Base-by-base conservation (phyloP, 2,888 invertebrate species). In the Anoplius nigerrimus region DNA sequence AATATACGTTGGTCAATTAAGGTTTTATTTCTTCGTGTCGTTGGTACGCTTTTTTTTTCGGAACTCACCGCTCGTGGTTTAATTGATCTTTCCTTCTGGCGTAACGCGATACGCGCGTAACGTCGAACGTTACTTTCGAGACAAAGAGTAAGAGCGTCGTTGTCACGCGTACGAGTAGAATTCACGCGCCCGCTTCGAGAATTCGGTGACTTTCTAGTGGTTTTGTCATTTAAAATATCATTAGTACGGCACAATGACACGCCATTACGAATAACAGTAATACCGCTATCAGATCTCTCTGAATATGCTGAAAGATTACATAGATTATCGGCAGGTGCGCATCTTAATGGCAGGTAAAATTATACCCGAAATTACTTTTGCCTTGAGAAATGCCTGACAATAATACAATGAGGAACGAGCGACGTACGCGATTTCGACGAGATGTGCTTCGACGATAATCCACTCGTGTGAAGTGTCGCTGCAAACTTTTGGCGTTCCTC, bases 321-420 rank as follows among this genome's bases (percentile, higher is more conserved):
- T 71, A 73, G 77, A 79, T 77, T 79, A 79, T 79, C 73, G 75
- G 79, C 79, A 79, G 79, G 73, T 79, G 79, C 71, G 77, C 60
- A 62, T 66, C 69, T 75, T 79, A 79, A 79, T 69, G 77, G 72
- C 75, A 67, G 69, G 60, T 57, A 57, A 77, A 75, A 79, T 79
- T 79, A 77, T 54, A 66, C 59, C 71, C 62, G 71, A 79, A 79
- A 79, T 79, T 79, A 73, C 71, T 56, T 27, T 16, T 65, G 71
- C 69, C 67, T 70, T 72, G 69, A 68, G 66, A 75, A 69, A 66
- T 24, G 61, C 53, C 20, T 54, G 58, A 24, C 53, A 58, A 60
- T 34, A 34, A 34, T 46, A 62, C 53, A 66, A 61, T 61, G 56
- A 69, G 56, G 56, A 42, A 8, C 27, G 45, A 57, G 34, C 45